phyloP scores from a whole-genome alignment of 2,888 invertebrate genomes.

The Macaria notata region DNA sequence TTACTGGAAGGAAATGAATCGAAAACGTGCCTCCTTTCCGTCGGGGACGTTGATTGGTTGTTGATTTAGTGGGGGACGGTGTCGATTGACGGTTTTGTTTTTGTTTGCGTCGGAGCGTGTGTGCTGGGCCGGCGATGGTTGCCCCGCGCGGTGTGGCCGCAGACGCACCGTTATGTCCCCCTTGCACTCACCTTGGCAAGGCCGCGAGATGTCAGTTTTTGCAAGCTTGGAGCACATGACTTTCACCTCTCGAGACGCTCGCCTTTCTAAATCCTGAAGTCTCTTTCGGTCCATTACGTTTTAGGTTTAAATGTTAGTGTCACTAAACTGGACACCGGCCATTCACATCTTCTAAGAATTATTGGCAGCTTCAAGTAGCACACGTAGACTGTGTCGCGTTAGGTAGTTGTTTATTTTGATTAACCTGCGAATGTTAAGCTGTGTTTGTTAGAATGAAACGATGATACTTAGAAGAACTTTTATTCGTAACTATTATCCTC shows the following conservation, averaged over 20 bases:
- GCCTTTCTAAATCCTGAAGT: slow-evolving; percentile 77
- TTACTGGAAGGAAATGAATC: slow-evolving; percentile 68
- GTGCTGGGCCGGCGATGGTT: slow-evolving; percentile 43
- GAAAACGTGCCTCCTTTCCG: slow-evolving; percentile 61
- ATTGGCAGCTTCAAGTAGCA: slow-evolving; percentile 11
- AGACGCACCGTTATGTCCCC: slow-evolving; percentile 75
- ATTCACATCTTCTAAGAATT: slow-evolving; percentile 25
- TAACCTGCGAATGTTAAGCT: too few relatives aligned
- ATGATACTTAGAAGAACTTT: too few relatives aligned
- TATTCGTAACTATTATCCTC: too few relatives aligned
- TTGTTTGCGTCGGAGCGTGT: slow-evolving; percentile 20
- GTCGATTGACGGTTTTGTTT: slow-evolving; percentile 46
- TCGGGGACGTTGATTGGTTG: slow-evolving; percentile 31
- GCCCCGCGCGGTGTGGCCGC: slow-evolving; percentile 48
- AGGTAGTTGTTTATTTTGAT: too few relatives aligned
- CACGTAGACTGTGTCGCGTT: background rate
- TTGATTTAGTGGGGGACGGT: slow-evolving; percentile 27
- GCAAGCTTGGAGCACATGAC: slow-evolving; percentile 76
- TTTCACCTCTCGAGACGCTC: slow-evolving; percentile 72
- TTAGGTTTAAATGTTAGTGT: slow-evolving; percentile 30
- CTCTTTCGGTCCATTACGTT: slow-evolving; percentile 42
- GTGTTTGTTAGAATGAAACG: too few relatives aligned
- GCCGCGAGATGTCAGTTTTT: slow-evolving; percentile 80
- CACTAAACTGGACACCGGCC: slow-evolving; percentile 22
- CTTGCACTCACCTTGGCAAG: slow-evolving; percentile 81